These are phyloP conservation scores for Brotula barbata DNA, from an alignment of 2,797 vertebrate genomes.

Conservation along the genomic window DNA sequence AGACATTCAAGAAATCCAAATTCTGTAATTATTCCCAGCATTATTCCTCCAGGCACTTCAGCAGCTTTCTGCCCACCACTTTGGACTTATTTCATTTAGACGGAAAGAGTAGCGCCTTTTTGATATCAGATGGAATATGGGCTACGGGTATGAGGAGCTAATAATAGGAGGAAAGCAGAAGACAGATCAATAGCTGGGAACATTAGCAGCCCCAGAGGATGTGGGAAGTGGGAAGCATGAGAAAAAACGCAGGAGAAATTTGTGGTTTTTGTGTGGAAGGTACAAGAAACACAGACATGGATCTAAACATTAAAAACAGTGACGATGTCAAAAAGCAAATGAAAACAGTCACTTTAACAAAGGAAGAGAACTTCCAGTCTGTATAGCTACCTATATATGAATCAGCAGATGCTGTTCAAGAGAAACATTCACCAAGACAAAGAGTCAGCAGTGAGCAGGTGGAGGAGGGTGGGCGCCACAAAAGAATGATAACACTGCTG, in stretches of 20 bases:
- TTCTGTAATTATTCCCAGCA: too few relatives aligned
- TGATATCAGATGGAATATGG: slow-evolving; percentile 51
- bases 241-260: slow-evolving; percentile 4
- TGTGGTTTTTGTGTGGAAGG: neutral
- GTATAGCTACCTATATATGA: slow-evolving; percentile 20
- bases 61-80: too few relatives aligned
- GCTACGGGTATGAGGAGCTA: slow-evolving; percentile 59
- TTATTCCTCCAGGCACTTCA: too few relatives aligned
- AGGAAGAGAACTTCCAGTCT: slow-evolving; percentile 17
- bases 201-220: slow-evolving; percentile 67
- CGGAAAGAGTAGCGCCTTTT: slow-evolving; percentile 30
- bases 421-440: slow-evolving; percentile 49
- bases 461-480: slow-evolving; percentile 3
- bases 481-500: slow-evolving; percentile 16
- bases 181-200: slow-evolving; percentile 74
- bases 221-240: neutral
- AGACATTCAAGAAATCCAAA: too few relatives aligned
- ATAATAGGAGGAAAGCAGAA: slow-evolving; percentile 70
- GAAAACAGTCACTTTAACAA: too few relatives aligned
- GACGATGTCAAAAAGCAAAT: slow-evolving; percentile 8
- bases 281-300: slow-evolving; percentile 10
- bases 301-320: neutral
- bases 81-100: slow-evolving; percentile 26
- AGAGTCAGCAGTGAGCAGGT: slow-evolving; percentile 34
- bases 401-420: slow-evolving; percentile 48